phyloP scores from a whole-genome alignment of 2,888 invertebrate species.

The Drosophila borborema region DNA sequence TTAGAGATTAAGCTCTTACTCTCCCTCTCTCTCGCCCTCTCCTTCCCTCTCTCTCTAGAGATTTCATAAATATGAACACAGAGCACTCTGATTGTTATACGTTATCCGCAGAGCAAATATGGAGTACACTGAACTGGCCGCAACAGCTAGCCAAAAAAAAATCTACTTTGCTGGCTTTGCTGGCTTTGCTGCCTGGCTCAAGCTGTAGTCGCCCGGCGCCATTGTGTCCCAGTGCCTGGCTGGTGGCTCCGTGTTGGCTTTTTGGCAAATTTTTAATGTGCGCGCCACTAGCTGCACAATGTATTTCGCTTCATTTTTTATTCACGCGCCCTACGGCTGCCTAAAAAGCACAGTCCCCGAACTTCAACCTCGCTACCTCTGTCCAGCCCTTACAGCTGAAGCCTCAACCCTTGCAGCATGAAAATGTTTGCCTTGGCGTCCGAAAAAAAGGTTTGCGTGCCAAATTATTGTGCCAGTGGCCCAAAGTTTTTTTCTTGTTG shows the following conservation, averaged over 20 bases:
- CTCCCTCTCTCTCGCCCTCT: background rate
- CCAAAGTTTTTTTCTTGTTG: constrained; percentile 51
- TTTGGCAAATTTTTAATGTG: constrained; percentile 70
- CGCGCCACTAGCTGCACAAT: constrained; percentile 59
- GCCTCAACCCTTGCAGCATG: constrained; percentile 34
- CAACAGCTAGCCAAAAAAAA: constrained; percentile 2
- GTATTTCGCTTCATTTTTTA: constrained; percentile 78
- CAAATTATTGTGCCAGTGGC: constrained; percentile 80
- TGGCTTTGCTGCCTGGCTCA: background rate
- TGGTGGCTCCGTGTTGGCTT: constrained; percentile 51
- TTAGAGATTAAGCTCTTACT: background rate
- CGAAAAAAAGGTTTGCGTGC: constrained; percentile 76
- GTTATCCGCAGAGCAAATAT: constrained; percentile 66
- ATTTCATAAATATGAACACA: constrained; percentile 39
- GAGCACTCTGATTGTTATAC: constrained; percentile 74
- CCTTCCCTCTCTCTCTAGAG: background rate
- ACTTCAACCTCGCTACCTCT: background rate
- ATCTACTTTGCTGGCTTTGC: background rate
- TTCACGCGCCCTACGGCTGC: constrained; percentile 39
- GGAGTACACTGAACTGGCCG: constrained; percentile 30
- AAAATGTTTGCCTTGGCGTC: constrained; percentile 52
- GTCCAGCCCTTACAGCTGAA: background rate
- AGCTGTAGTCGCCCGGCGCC: constrained; percentile 41
- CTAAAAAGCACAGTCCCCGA: constrained; percentile 35
- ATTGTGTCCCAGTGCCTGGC: constrained; percentile 52